Conservation (phyloP, 2,797 vertebrate genomes). For the Streptopelia turtur region DNA sequence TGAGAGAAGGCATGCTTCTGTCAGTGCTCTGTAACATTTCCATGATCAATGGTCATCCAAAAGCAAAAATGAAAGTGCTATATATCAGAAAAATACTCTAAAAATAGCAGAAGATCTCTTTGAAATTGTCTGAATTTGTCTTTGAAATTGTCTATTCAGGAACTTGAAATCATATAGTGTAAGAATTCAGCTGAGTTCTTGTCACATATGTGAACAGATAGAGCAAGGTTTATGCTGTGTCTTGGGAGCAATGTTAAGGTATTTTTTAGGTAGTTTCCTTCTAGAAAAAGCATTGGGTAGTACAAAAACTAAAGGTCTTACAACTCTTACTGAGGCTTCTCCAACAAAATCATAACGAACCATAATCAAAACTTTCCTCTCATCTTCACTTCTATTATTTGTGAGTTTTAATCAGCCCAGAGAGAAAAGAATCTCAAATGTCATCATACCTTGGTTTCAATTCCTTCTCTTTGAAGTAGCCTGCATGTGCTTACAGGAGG, state of each 20-base stretch:
- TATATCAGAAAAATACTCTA: conserved; percentile 17
- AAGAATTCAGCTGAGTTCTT: neutral
- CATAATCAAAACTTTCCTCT: neutral
- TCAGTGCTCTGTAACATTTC: neutral
- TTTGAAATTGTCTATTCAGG: neutral
- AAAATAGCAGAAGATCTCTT: neutral
- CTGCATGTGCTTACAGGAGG: neutral
- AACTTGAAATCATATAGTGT: neutral
- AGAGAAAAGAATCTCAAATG: conserved; percentile 33
- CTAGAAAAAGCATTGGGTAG: neutral
- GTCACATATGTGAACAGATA: neutral
- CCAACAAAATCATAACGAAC: neutral
- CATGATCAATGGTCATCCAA: neutral
- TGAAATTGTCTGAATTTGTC: neutral
- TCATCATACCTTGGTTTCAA: neutral
- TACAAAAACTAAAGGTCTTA: neutral
- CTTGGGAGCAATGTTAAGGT: neutral
- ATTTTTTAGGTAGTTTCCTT: neutral
- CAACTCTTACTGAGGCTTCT: conserved; percentile 1
- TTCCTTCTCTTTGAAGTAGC: conserved; percentile 35
- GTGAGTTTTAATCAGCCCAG: conserved; percentile 22
- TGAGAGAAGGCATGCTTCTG: neutral
- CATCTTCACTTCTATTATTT: conserved; percentile 8
- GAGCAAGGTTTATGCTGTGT: neutral
- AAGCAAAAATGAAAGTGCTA: neutral